Conservation (phyloP, 2,113 vertebrate species). For the Cyprinus carpio region DNA sequence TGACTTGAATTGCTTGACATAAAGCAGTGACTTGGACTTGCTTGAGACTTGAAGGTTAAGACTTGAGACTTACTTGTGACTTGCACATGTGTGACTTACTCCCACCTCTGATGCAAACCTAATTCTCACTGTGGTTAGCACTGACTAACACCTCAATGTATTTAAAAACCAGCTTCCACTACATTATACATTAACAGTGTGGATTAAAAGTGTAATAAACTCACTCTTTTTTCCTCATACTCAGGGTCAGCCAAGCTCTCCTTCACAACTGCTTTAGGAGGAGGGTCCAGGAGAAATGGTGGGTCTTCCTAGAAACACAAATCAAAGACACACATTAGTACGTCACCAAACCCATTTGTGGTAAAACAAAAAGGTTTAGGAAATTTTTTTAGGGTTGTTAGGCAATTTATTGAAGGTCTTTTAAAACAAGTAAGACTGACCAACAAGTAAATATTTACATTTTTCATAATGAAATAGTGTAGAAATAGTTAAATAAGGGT, state of each 20-base stretch:
- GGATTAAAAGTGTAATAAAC: constrained; percentile 45
- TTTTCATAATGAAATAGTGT: too few species aligned
- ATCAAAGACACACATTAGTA: constrained; percentile 46
- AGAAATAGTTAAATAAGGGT: too few species aligned
- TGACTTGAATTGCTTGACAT: too few species aligned
- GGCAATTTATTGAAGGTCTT: too few species aligned
- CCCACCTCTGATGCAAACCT: background rate
- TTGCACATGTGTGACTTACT: too few species aligned
- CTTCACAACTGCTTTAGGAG: constrained; percentile 74
- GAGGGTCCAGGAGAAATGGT: constrained; percentile 76
- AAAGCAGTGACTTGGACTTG: too few species aligned
- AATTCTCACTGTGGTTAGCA: background rate
- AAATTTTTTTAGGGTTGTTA: too few species aligned
- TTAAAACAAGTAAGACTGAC: too few species aligned
- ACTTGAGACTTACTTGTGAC: too few species aligned
- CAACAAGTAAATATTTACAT: too few species aligned
- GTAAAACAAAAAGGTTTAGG: too few species aligned
- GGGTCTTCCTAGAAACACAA: constrained; percentile 73
- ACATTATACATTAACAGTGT: background rate
- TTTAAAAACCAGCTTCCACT: background rate
- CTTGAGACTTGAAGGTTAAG: too few species aligned
- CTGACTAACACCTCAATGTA: background rate
- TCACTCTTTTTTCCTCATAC: constrained; percentile 88
- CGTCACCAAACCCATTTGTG: background rate
- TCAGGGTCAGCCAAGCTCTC: constrained; percentile 81